Percentiles rank a stretch among this genome's conserved stretches.
Evolutionary conservation across 2,113 vertebrate genomes (phyloP).

Genomic region (Daubentonia madagascariensis): DNA sequence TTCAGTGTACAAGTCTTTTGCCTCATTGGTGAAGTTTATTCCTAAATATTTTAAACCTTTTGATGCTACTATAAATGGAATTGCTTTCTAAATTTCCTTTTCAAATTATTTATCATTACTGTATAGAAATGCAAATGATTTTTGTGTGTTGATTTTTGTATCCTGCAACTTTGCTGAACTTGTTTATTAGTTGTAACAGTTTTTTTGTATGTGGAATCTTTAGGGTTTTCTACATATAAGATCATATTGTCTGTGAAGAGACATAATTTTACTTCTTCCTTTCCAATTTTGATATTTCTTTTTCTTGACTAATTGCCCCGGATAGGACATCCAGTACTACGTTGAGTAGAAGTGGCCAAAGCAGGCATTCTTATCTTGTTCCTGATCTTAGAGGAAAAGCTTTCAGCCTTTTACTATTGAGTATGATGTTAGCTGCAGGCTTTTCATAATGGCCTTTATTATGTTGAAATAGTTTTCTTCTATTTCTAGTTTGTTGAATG

Average conservation of each 20-base stretch:
- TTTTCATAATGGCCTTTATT: not conserved
- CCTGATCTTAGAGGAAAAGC: not conserved
- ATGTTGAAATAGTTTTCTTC: not conserved
- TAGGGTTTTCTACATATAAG: not conserved
- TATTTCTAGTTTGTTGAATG: not conserved
- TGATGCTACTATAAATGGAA: not conserved
- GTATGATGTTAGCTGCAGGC: no score
- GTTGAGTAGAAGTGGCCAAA: not conserved
- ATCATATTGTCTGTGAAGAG: not conserved
- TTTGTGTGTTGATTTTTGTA: not conserved
- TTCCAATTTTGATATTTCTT: not conserved
- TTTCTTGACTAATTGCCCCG: not conserved
- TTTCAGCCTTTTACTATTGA: not conserved
- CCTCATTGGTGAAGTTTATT: not conserved
- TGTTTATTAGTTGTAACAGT: not conserved
- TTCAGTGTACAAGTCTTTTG: not conserved
- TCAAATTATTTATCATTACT: not conserved
- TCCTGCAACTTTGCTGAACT: not conserved
- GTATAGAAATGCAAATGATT: not conserved
- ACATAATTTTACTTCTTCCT: not conserved
- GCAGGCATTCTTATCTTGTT: not conserved
- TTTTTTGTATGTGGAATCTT: not conserved
- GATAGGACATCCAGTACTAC: not conserved
- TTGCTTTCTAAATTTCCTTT: no score
- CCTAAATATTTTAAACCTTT: not conserved